These are phyloP conservation scores for Ceyx cyanopectus DNA, from an alignment of 2,113 vertebrate species.

Conservation along the genomic window DNA sequence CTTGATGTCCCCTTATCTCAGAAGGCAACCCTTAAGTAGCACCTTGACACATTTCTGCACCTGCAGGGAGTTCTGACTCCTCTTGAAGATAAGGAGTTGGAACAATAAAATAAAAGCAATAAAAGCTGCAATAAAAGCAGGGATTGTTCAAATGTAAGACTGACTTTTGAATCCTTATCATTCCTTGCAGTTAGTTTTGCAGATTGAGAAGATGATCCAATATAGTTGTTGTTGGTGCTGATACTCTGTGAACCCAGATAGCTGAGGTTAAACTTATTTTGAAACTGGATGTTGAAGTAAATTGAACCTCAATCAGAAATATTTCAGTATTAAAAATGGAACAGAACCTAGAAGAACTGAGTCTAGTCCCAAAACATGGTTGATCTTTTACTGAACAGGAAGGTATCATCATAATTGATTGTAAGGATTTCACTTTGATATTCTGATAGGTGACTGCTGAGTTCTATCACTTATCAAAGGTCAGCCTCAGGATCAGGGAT, in stretches of 20 bases:
- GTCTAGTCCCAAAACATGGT: background rate
- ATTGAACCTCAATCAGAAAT: background rate
- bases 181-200: background rate
- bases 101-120: too few species aligned
- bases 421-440: background rate
- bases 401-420: background rate
- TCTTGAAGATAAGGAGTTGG: background rate
- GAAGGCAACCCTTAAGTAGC: background rate
- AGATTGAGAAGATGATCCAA: background rate
- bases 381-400: background rate
- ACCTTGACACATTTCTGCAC: background rate
- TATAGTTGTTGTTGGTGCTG: background rate
- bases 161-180: background rate
- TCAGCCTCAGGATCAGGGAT: background rate
- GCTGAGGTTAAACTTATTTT: background rate
- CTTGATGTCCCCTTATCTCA: background rate
- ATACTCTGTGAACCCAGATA: background rate
- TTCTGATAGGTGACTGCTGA: background rate
- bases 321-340: background rate
- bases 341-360: background rate
- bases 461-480: background rate
- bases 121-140: background rate
- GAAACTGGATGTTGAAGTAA: background rate
- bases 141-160: background rate
- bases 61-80: background rate